Evolutionary conservation across 1,140 invertebrate species (phyloP).

Genomic region (Aphis craccivora): DNA sequence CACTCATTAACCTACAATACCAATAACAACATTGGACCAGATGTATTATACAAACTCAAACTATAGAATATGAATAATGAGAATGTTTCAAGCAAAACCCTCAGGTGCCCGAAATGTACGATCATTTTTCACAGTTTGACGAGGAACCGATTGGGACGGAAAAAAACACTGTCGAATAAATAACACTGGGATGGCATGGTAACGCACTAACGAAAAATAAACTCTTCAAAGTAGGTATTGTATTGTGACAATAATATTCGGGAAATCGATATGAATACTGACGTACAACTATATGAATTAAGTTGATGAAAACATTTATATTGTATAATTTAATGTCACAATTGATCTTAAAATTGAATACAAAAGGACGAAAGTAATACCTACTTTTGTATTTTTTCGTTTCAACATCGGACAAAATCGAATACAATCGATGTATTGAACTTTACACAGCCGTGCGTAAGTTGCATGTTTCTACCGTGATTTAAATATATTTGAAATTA

Average conservation of each 20-base stretch:
- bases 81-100: not conserved
- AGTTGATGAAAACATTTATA: not conserved
- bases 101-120: not conserved
- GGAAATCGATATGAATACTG: not conserved
- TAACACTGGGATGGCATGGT: not conserved
- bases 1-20: too few species aligned
- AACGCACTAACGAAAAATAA: constrained; percentile 2
- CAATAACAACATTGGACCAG: too few species aligned
- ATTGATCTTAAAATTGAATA: not conserved
- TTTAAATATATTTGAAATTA: not conserved
- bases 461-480: not conserved
- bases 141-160: not conserved
- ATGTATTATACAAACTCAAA: not conserved
- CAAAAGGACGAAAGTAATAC: not conserved
- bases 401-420: too few species aligned
- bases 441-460: not conserved
- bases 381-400: not conserved
- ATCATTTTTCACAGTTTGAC: not conserved
- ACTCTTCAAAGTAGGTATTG: not conserved
- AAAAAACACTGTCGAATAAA: not conserved
- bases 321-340: not conserved
- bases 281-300: not conserved
- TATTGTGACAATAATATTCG: not conserved
- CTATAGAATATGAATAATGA: not conserved
- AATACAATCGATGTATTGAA: not conserved